Conservation (phyloP, 2,113 vertebrate species). For the Burhinus oedicnemus region DNA sequence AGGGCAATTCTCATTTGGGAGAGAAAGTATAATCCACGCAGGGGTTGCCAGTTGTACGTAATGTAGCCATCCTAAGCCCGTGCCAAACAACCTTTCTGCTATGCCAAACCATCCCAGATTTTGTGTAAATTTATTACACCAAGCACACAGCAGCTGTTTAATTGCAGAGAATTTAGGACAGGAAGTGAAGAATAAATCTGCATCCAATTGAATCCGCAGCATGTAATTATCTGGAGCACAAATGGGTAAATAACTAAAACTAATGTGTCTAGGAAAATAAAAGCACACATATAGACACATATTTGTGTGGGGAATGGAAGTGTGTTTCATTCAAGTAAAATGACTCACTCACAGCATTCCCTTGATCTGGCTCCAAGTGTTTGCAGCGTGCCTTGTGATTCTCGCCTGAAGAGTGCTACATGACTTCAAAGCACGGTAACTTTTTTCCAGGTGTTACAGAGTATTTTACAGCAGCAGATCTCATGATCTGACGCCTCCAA, state of each 20-base stretch:
- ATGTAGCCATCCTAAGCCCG: background rate
- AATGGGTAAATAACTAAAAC: constrained; percentile 74
- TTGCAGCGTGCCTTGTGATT: background rate
- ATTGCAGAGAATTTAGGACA: constrained; percentile 72
- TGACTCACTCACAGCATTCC: constrained; percentile 16
- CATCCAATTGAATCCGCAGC: constrained; percentile 64
- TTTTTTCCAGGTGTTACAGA: constrained; percentile 33
- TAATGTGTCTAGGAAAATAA: constrained; percentile 74
- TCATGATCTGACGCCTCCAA: background rate
- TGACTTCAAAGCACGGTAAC: background rate
- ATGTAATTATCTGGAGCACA: constrained; percentile 70
- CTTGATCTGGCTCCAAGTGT: constrained; percentile 54
- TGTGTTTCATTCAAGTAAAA: constrained; percentile 55
- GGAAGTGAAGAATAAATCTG: constrained; percentile 75
- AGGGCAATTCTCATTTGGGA: background rate
- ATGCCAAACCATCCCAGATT: constrained; percentile 67
- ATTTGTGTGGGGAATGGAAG: constrained; percentile 59
- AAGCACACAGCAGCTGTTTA: constrained; percentile 72
- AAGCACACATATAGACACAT: constrained; percentile 69
- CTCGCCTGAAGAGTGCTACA: constrained; percentile 11
- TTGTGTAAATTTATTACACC: constrained; percentile 70
- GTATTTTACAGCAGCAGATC: background rate
- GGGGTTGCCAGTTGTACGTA: constrained; percentile 20
- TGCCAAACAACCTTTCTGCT: constrained; percentile 65
- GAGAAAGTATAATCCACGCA: background rate